phyloP scores from a whole-genome alignment of 1,140 invertebrate species.

The Semibalanus balanoides region DNA sequence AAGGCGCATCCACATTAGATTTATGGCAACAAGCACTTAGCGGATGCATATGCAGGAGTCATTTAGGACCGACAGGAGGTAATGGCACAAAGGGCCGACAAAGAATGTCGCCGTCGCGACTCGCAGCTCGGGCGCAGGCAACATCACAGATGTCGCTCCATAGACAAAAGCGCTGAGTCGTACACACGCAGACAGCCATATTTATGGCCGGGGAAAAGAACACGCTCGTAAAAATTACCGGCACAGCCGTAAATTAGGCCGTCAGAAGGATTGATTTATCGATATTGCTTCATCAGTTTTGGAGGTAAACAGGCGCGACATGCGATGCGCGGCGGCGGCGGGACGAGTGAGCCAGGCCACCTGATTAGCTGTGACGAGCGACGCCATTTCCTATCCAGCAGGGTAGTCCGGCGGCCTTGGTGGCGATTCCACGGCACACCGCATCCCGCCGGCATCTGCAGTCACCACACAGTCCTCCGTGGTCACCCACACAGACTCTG shows the following conservation, averaged over 20 bases:
- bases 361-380: no score
- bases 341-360: no score
- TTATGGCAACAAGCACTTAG: not conserved
- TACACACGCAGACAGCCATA: not conserved
- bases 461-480: no score
- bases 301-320: not conserved
- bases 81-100: not conserved
- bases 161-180: not conserved
- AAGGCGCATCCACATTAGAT: not conserved
- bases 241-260: not conserved
- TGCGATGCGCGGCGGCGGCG: not conserved
- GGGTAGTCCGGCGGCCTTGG: no score
- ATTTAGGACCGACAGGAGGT: not conserved
- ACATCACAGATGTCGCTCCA: not conserved
- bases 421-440: no score
- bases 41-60: not conserved
- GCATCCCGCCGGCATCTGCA: no score
- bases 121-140: not conserved
- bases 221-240: not conserved
- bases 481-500: no score
- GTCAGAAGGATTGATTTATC: not conserved
- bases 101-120: not conserved
- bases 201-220: not conserved
- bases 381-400: no score
- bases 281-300: conserved; percentile 2